These are phyloP conservation scores for Philereme vetulata DNA, from an alignment of 2,888 invertebrate genomes.

Conservation along the genomic window DNA sequence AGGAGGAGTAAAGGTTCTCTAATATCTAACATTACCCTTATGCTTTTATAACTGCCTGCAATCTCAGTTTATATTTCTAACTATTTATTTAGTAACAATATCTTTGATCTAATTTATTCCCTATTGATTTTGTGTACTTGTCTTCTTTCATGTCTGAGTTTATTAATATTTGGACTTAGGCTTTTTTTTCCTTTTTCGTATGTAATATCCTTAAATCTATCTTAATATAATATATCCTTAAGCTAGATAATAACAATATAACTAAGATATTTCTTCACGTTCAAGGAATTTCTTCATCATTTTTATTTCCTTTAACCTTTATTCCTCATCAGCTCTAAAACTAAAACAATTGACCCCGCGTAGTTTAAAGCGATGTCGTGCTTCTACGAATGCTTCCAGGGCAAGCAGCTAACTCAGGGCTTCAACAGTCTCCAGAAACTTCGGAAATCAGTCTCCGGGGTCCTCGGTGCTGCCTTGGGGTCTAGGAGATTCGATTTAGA, in stretches of 20 bases:
- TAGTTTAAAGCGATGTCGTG: slow-evolving; percentile 83
- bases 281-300: background rate
- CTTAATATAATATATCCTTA: no score
- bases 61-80: no score
- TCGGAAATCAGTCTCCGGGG: slow-evolving; percentile 87
- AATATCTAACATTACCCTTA: slow-evolving; percentile 30
- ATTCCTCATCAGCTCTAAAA: slow-evolving; percentile 69
- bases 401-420: slow-evolving; percentile 77
- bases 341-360: slow-evolving; percentile 48
- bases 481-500: slow-evolving; percentile 78
- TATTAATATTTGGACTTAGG: no score
- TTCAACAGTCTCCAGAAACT: slow-evolving; percentile 89
- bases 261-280: slow-evolving; percentile 2
- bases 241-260: no score
- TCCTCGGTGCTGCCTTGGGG: slow-evolving; percentile 78
- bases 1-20: slow-evolving; percentile 70
- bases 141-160: no score
- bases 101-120: no score
- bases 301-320: slow-evolving; percentile 67
- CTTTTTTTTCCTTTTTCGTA: no score
- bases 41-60: slow-evolving; percentile 22
- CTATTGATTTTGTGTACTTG: no score
- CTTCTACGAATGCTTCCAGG: slow-evolving; percentile 82
- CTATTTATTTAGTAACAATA: no score
- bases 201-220: no score